These are phyloP conservation scores for Nycteola revayana DNA, from an alignment of 2,888 invertebrate species.

Conservation along the genomic window DNA sequence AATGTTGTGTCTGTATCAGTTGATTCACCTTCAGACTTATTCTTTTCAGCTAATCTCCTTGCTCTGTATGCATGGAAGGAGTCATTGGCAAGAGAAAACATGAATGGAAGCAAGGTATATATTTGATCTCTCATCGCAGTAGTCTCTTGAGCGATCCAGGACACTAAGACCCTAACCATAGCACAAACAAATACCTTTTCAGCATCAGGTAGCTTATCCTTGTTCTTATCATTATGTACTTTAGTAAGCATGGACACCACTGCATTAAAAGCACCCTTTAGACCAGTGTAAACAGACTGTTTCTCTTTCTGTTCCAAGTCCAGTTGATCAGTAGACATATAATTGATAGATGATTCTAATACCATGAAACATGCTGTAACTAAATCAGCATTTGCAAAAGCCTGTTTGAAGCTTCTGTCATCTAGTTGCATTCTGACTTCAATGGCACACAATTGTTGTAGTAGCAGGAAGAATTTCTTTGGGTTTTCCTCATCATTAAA, in stretches of 20 bases:
- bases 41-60: conserved; percentile 86
- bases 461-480: conserved; percentile 90
- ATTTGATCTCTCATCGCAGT: conserved; percentile 93
- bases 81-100: conserved; percentile 90
- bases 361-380: conserved; percentile 92
- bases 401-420: conserved; percentile 90
- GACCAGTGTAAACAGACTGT: conserved; percentile 93
- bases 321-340: conserved; percentile 90
- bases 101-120: conserved; percentile 90
- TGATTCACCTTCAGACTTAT: conserved; percentile 80
- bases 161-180: conserved; percentile 90
- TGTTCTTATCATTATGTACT: conserved; percentile 88
- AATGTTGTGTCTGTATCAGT: conserved; percentile 70
- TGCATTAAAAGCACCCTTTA: conserved; percentile 94
- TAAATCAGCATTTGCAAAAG: conserved; percentile 88
- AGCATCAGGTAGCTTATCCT: conserved; percentile 84
- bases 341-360: conserved; percentile 89
- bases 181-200: conserved; percentile 92
- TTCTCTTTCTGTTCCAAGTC: conserved; percentile 95
- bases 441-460: conserved; percentile 93
- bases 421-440: conserved; percentile 97
- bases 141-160: conserved; percentile 96
- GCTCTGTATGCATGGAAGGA: conserved; percentile 89
- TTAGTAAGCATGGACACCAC: conserved; percentile 88
- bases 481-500: conserved; percentile 90